These are phyloP conservation scores for Hoplostethus mediterraneus DNA, from an alignment of 2,797 vertebrate genomes.

Conservation along the genomic window DNA sequence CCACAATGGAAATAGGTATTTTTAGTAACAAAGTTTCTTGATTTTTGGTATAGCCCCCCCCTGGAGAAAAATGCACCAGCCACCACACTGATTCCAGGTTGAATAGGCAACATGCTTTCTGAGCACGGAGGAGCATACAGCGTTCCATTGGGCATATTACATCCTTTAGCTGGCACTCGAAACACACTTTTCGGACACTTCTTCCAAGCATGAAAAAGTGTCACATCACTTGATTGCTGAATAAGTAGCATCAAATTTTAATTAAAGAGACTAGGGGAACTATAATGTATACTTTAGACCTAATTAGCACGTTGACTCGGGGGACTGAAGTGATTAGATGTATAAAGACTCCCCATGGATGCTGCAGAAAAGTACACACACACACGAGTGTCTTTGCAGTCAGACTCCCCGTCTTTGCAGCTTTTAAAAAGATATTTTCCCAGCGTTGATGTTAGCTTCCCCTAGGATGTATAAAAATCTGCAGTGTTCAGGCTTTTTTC, in stretches of 20 bases:
- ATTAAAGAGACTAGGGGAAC: slow-evolving; percentile 71
- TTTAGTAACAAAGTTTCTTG: too few species aligned
- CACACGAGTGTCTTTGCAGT: slow-evolving; percentile 15
- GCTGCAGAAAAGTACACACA: slow-evolving; percentile 35
- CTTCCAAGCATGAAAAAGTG: slow-evolving; percentile 39
- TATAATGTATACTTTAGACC: slow-evolving; percentile 78
- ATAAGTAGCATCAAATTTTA: slow-evolving; percentile 73
- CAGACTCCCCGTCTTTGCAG: slow-evolving; percentile 19
- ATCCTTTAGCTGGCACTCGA: slow-evolving; percentile 40
- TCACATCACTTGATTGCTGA: slow-evolving; percentile 55
- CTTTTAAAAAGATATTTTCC: slow-evolving; percentile 37
- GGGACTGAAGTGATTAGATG: slow-evolving; percentile 76
- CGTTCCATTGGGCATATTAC: slow-evolving; percentile 5
- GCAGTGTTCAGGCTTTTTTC: slow-evolving; percentile 3
- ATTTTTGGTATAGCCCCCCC: too few species aligned
- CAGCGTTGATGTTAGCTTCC: background rate
- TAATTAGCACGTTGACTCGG: slow-evolving; percentile 71
- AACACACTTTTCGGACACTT: slow-evolving; percentile 27
- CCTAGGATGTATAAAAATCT: background rate
- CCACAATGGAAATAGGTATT: too few species aligned
- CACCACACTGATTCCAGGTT: slow-evolving; percentile 21
- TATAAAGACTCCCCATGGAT: slow-evolving; percentile 73
- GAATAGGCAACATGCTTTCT: slow-evolving; percentile 48
- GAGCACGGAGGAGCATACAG: slow-evolving; percentile 28
- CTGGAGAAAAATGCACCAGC: too few species aligned